These are phyloP conservation scores for Xenops minutus DNA, from an alignment of 2,797 vertebrate species.

Conservation along the genomic window DNA sequence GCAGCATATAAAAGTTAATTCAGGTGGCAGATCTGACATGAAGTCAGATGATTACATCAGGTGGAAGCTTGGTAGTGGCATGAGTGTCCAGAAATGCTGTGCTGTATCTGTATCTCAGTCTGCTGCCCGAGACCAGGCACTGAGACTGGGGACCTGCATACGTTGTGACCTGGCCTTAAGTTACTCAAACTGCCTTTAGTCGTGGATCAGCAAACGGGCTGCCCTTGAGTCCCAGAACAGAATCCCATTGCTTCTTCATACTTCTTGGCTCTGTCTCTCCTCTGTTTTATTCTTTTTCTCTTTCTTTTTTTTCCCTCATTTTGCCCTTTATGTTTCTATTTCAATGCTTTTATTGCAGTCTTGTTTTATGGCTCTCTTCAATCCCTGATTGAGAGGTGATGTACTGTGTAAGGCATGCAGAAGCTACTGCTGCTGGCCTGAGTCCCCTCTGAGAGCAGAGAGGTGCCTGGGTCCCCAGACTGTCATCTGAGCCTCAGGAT, in stretches of 20 bases:
- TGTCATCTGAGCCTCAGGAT: not conserved
- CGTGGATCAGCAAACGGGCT: not conserved
- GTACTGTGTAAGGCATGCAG: not conserved
- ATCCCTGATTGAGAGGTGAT: not conserved
- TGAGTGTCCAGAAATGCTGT: not conserved
- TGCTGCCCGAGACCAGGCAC: not conserved
- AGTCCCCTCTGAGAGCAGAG: not conserved
- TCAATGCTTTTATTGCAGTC: not conserved
- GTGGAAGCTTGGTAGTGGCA: not conserved
- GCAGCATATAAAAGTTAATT: not conserved
- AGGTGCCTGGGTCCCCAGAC: not conserved
- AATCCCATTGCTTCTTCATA: not conserved
- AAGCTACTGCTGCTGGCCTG: not conserved
- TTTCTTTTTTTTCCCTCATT: not conserved
- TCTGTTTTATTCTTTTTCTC: not conserved
- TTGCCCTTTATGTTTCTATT: not conserved
- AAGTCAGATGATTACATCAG: not conserved
- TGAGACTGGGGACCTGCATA: not conserved
- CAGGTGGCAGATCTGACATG: not conserved
- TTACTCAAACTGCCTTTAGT: not conserved
- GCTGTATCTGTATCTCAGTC: not conserved
- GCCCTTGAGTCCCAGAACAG: not conserved
- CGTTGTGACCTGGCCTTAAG: not conserved
- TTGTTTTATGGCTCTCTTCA: not conserved
- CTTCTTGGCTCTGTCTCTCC: not conserved